Evolutionary conservation across 2,888 invertebrate genomes (phyloP).

Genomic region (Caenorhabditis drosophilae): DNA sequence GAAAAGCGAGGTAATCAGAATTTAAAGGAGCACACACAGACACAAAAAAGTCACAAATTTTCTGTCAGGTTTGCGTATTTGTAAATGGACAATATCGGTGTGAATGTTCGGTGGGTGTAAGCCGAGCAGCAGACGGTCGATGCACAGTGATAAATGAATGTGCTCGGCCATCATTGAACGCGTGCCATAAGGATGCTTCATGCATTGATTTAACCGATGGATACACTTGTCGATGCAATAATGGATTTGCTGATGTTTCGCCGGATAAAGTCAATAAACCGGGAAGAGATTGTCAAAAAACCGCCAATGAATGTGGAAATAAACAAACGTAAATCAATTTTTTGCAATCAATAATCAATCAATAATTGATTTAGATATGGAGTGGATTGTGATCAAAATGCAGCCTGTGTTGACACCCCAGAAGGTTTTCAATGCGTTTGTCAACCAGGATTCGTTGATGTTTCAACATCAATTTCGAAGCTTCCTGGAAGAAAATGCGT

Average conservation of each 20-base stretch:
- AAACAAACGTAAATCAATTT: slow-evolving; percentile 35
- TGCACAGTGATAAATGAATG: slow-evolving; percentile 57
- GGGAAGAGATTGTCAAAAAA: slow-evolving; percentile 58
- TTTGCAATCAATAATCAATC: not conserved
- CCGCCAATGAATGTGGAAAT: slow-evolving; percentile 60
- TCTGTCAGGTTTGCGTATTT: slow-evolving; percentile 57
- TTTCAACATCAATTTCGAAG: slow-evolving; percentile 53
- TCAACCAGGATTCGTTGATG: slow-evolving; percentile 61
- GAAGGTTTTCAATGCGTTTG: slow-evolving; percentile 63
- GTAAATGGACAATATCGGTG: slow-evolving; percentile 61
- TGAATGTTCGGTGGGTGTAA: slow-evolving; percentile 54
- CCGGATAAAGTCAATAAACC: slow-evolving; percentile 55
- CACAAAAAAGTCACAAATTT: too few relatives aligned
- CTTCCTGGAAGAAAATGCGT: slow-evolving; percentile 62
- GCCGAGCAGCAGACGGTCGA: slow-evolving; percentile 51
- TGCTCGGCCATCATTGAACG: slow-evolving; percentile 52
- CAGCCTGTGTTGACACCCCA: slow-evolving; percentile 63
- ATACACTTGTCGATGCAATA: slow-evolving; percentile 59
- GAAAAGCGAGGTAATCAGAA: slow-evolving; percentile 49
- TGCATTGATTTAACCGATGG: slow-evolving; percentile 58
- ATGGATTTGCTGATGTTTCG: slow-evolving; percentile 61
- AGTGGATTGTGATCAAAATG: slow-evolving; percentile 62
- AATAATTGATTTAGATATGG: slow-evolving; percentile 40
- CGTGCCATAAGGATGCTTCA: slow-evolving; percentile 54
- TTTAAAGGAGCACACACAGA: not conserved